A percentile compares a stretch with the other conserved stretches of the same genome.
phyloP scores from a whole-genome alignment of 2,888 invertebrate species.

The Seira ritae region DNA sequence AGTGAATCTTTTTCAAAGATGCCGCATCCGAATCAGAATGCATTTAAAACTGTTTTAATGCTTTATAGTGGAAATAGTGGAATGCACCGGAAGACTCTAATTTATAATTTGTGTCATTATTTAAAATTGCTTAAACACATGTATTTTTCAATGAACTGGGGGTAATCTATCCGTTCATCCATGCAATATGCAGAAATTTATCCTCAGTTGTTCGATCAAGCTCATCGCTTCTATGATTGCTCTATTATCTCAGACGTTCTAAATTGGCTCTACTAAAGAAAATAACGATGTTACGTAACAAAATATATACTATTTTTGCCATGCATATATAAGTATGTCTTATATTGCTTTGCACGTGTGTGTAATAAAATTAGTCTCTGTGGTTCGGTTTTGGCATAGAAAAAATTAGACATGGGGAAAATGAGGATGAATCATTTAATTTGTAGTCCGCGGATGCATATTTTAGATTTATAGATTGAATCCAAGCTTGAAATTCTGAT shows the following conservation, averaged over 20 bases:
- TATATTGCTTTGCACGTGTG: conserved; percentile 1
- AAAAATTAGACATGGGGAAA: not conserved
- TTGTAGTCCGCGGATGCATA: not conserved
- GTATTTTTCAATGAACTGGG: no score
- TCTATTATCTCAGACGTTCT: not conserved
- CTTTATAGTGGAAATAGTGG: no score
- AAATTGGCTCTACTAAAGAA: no score
- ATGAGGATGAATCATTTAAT: not conserved
- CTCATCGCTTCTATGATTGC: not conserved
- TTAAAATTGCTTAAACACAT: no score
- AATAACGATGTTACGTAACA: no score
- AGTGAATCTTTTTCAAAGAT: no score
- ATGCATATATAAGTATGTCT: not conserved
- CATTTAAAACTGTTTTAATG: no score
- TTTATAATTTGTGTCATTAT: no score
- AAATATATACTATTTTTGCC: no score
- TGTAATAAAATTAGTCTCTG: conserved; percentile 10
- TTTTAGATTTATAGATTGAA: not conserved
- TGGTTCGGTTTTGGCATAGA: no score
- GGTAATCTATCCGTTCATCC: not conserved
- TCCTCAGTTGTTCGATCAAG: not conserved
- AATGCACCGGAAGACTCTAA: no score
- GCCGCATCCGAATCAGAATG: no score
- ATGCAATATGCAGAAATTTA: not conserved
- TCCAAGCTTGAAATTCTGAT: not conserved